phyloP scores from a whole-genome alignment of 2,113 vertebrate species.

The Cyanoramphus novaezelandiae region DNA sequence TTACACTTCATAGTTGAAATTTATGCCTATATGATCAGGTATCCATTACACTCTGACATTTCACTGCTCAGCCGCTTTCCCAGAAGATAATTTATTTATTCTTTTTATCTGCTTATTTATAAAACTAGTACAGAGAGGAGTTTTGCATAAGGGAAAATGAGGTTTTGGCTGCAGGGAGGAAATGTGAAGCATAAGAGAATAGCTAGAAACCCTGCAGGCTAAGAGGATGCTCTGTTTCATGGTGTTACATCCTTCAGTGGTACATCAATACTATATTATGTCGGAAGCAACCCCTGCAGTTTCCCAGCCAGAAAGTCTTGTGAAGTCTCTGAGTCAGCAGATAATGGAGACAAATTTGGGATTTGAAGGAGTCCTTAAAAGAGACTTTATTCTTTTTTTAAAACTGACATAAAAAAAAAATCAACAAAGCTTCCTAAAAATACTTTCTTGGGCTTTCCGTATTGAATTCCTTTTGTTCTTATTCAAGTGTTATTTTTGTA shows the following conservation, averaged over 20 bases:
- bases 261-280: conserved; percentile 23
- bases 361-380: conserved; percentile 9
- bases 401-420: neutral
- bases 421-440: neutral
- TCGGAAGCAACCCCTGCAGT: conserved; percentile 52
- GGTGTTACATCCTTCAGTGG: conserved; percentile 25
- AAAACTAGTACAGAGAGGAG: neutral
- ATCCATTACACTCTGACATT: conserved; percentile 26
- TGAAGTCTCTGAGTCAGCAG: conserved; percentile 62
- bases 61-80: neutral
- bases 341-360: conserved; percentile 35
- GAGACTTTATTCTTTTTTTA: neutral
- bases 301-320: conserved; percentile 28
- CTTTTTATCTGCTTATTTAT: conserved; percentile 48
- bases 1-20: conserved; percentile 37
- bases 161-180: neutral
- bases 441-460: neutral
- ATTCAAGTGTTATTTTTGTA: neutral
- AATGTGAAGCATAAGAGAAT: conserved; percentile 9
- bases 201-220: conserved; percentile 40
- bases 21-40: conserved; percentile 20
- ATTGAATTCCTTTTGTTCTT: conserved; percentile 27
- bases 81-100: conserved; percentile 36
- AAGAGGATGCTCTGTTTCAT: conserved; percentile 36
- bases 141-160: conserved; percentile 26